Conservation (phyloP, 2,113 vertebrate species). For the Corythoichthys intestinalis region DNA sequence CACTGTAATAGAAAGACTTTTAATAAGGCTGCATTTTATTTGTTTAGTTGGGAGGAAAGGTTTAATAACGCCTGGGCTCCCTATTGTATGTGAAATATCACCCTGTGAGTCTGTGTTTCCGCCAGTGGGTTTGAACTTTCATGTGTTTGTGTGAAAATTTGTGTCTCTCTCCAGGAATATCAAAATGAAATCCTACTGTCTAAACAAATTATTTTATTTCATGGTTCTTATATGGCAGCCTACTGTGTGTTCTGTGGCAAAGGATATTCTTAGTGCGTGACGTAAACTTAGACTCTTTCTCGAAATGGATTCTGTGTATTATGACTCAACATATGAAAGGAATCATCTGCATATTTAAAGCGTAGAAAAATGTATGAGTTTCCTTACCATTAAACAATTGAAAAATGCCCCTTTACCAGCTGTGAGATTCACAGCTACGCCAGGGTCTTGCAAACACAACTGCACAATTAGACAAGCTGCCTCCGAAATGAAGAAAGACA, state of each 20-base stretch:
- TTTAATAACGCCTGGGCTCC: slow-evolving; percentile 4
- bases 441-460: no score
- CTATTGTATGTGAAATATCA: slow-evolving; percentile 7
- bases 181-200: no score
- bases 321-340: not conserved
- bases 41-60: not conserved
- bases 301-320: not conserved
- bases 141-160: slow-evolving; percentile 2
- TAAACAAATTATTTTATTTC: not conserved
- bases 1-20: not conserved
- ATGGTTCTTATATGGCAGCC: not conserved
- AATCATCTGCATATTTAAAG: not conserved
- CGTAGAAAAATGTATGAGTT: not conserved
- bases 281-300: not conserved
- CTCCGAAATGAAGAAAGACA: no score
- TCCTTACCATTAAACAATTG: not conserved
- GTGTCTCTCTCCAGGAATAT: slow-evolving; percentile 4
- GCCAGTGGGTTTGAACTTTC: not conserved
- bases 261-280: not conserved
- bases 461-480: no score
- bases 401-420: not conserved
- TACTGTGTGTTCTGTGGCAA: not conserved
- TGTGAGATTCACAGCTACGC: no score
- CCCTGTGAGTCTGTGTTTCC: not conserved
- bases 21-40: slow-evolving; percentile 6